These are phyloP conservation scores for Poecile atricapillus DNA, from an alignment of 2,113 vertebrate species.

Conservation along the genomic window DNA sequence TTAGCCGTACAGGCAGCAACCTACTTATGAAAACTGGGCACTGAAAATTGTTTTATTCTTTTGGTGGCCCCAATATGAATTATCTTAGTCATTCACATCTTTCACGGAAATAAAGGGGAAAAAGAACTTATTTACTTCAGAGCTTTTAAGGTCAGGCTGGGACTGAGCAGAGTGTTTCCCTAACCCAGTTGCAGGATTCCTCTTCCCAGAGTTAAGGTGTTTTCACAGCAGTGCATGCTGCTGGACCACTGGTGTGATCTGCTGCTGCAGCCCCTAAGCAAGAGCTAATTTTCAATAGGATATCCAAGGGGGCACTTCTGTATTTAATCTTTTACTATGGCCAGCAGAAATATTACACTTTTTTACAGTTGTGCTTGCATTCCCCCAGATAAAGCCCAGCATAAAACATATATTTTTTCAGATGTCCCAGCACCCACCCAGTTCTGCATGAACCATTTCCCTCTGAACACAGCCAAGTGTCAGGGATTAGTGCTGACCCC, in stretches of 20 bases:
- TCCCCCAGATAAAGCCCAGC: background rate
- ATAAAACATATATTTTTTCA: background rate
- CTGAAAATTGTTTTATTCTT: background rate
- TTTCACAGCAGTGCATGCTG: background rate
- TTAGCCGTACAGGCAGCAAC: background rate
- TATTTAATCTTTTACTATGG: background rate
- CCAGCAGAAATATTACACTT: background rate
- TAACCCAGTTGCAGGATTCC: background rate
- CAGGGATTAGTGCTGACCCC: background rate
- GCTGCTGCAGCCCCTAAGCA: background rate
- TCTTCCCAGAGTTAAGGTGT: background rate
- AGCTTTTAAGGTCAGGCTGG: background rate
- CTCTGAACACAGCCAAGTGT: background rate
- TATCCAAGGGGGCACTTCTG: background rate
- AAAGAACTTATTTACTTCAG: background rate
- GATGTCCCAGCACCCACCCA: background rate
- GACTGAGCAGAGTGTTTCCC: background rate
- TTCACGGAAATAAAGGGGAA: background rate
- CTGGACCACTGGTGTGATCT: background rate
- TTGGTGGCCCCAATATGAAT: background rate
- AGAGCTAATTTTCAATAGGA: background rate
- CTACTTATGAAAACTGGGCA: background rate
- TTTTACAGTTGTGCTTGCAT: background rate
- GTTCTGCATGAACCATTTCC: background rate
- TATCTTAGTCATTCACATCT: background rate